These are phyloP conservation scores for human DNA, from an alignment of 2,113 vertebrate genomes.

Conservation along the genomic window GRCh38 chr9:39188501-39189000, in stretches of 20 bases:
- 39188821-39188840: not conserved
- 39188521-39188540: not conserved
- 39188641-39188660: not conserved
- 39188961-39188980: not conserved
- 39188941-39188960: not conserved
- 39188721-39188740: not conserved
- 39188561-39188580: not conserved
- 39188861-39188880: not conserved
- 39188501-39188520: not conserved
- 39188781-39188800: not conserved
- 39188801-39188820: not conserved
- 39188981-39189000: no score
- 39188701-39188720: not conserved
- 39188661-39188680: not conserved
- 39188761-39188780: not conserved
- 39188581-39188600: not conserved
- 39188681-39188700: not conserved
- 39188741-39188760: not conserved
- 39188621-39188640: not conserved
- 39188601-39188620: not conserved
- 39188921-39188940: accelerated
- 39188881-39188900: not conserved
- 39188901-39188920: not conserved
- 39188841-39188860: not conserved
- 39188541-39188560: not conserved